Base-by-base conservation (phyloP, 2,113 vertebrate species). In the Camelus dromedarius region DNA sequence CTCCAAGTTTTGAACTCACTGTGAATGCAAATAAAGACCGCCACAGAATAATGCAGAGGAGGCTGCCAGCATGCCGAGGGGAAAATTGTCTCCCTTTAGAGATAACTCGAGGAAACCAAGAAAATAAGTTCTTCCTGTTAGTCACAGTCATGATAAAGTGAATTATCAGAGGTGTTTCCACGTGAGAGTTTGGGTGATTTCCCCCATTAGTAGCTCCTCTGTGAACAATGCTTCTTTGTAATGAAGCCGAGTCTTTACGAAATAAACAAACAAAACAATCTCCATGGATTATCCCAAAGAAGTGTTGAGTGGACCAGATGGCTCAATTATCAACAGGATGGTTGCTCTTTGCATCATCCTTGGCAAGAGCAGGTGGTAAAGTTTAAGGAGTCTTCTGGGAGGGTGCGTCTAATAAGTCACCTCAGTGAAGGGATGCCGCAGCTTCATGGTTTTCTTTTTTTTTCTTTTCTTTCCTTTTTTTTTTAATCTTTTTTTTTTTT, bases 71-170 rank as follows among this genome's bases (percentile, higher is more conserved):
- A 66, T 48, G 77, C 66, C 93, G 93, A 89, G 64, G 72, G 67
- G 89, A 60, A 97, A 97, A 94, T 89, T 86, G 89, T 96, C 73
- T 96, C 95, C 80, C 77, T 70, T 93, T 89, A 87, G 52, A 95
- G 92, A 97, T 75, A 84, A 48, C 86, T 83, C 70, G 10, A 80
- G n/a, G 72, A 96, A 96, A 95, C 94, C 73, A 93, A 91, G 86
- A 89, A 94, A 96, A 89, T 92, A 75, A 91, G 42, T 95, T 89
- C 77, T 60, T 28, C 8, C 42, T 77, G 77, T 64, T 82, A 75
- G 94, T 56, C 13, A n/a, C 76, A 97, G 81, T 96, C 88, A 80
- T 80, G 89, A 80, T n/a, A 79, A 94, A 96, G 67, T 89, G 52
- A 95, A 92, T 96, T 95, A 91, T 94, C 93, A 91, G 72, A 88